Conservation (phyloP, 2,888 invertebrate genomes). For the Hydraecia micacea region DNA sequence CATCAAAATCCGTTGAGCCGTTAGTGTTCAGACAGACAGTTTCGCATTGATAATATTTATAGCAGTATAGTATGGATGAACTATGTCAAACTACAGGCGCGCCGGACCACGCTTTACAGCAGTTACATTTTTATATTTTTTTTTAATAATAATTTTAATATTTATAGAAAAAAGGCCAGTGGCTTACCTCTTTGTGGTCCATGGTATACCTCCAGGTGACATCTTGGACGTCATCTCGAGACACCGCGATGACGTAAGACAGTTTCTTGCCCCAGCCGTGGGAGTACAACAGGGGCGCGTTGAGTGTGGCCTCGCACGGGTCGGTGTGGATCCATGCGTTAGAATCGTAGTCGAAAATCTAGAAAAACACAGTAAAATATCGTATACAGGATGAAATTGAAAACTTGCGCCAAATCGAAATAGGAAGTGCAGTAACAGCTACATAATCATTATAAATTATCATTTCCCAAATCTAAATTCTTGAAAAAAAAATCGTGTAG, state of each 20-base stretch:
- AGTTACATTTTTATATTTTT: background rate
- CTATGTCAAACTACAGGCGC: background rate
- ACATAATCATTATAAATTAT: no score
- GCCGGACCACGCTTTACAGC: no score
- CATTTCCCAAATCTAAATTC: no score
- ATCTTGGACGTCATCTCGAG: slow-evolving; percentile 96
- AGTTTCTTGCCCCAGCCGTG: slow-evolving; percentile 97
- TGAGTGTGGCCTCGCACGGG: slow-evolving; percentile 97
- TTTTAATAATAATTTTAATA: background rate
- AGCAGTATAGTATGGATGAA: background rate
- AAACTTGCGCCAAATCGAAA: no score
- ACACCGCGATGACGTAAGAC: slow-evolving; percentile 96
- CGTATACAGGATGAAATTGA: background rate
- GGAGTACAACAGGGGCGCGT: slow-evolving; percentile 97
- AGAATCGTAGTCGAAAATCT: slow-evolving; percentile 94
- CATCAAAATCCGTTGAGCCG: background rate
- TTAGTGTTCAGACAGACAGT: background rate
- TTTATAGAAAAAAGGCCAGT: background rate
- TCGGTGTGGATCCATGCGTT: slow-evolving; percentile 98
- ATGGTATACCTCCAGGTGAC: slow-evolving; percentile 96
- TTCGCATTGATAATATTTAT: background rate
- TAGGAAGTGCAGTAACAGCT: no score
- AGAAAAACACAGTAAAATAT: slow-evolving; percentile 4
- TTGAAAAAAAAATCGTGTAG: no score
- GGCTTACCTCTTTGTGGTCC: slow-evolving; percentile 79